Base-by-base conservation (phyloP, 2,113 vertebrate genomes). In the Speoplatyrhinus poulsoni region DNA sequence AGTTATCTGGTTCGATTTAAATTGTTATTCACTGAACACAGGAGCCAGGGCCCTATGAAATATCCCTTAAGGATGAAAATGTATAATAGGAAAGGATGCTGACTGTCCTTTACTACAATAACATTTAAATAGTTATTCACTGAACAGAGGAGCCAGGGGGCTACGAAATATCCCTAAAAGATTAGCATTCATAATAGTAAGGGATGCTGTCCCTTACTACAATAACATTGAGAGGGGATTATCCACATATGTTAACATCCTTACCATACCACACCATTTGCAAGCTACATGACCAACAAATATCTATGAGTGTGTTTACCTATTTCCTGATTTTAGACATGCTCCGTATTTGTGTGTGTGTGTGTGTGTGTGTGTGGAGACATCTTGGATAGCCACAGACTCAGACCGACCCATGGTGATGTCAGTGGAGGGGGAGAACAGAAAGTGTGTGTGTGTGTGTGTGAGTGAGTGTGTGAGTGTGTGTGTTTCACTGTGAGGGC, bases 401-500 rank as follows among this genome's bases (percentile, higher is more conserved):
- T 52, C 67, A 84, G 75, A 81, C 69, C 72, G 65, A 80, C 68
- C 70, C 62, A 70, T 50, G 60, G 80, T 64, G 73, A 70, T 56
- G 68, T 66, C 76, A 80, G 69, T 49, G 61, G 72, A 76, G 67
- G 71, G 53, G 77, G 77, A 67, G 70, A 75, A 72, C 71, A 74
- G 60, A 76, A 70, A 83, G 81, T 85, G 84, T 83, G 79, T 82
- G 79, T 69, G 52, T 6, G 41, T 69, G 71, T 48, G 66, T 72
- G 79, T 69, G 52, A 4, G 41, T 69, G 71, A 46, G 66, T 72
- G 67, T 60, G 77, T 79, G 68, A 47, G 36, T 16, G 52, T 8
- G 17, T 72, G 65, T 63, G 52, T 71, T 53, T 76, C 62, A 56
- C 65, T 68, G 49, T 66, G 41, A 63, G 61, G 59, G 64, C 62